Base-by-base conservation (phyloP, 1,140 invertebrate genomes). In the Cydia strobilella region DNA sequence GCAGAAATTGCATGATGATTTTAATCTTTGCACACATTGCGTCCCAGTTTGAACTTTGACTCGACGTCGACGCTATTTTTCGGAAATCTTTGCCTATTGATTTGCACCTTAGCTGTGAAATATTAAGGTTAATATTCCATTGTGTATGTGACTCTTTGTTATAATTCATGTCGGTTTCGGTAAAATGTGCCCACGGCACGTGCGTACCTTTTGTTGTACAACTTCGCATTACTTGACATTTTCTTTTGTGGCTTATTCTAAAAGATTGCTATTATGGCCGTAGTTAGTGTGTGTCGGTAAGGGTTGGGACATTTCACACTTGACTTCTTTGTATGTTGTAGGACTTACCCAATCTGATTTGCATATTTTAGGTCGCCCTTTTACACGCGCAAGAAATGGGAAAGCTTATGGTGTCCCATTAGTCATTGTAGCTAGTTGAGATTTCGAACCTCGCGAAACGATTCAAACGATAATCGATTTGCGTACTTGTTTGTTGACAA, bases 41-140 rank as follows among this genome's bases (percentile, higher is more conserved):
- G 73, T 75, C 77, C 74, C 63, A 79, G 79, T 77, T 83, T 88
- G 82, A 86, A 86, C 85, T 86, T 82, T 84, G 84, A 83, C 84
- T 84, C 75, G 65, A 72, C 3, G 77, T 77, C 48, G 75, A 73
- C 80, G 80, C 77, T 77, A 77, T 83, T 85, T 85, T 84, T 82
- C 80, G 75, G 78, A 77, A 75, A 27, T 74, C 20, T 7, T 18
- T 4, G 51, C 71, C 42, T 25, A 71, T 39, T n/a, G 10, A n/a
- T 77, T 62, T 51, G 31, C n/a, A 63, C 77, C 74, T 75, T 77
- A 66, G 20, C 45, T 13, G 9, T 13, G 10, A n/a, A 12, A 31
- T 18, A 6, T 54, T 74, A 65, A 73, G 72, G 75, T 66, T 74
- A 54, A 66, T 31, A 74, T 75, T 75, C 25, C 62, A 31, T 39